A percentile compares a stretch with the other conserved stretches of the same genome.
Evolutionary conservation across 1,140 invertebrate species (phyloP).

Genomic region (Scaptomyza hsui): DNA sequence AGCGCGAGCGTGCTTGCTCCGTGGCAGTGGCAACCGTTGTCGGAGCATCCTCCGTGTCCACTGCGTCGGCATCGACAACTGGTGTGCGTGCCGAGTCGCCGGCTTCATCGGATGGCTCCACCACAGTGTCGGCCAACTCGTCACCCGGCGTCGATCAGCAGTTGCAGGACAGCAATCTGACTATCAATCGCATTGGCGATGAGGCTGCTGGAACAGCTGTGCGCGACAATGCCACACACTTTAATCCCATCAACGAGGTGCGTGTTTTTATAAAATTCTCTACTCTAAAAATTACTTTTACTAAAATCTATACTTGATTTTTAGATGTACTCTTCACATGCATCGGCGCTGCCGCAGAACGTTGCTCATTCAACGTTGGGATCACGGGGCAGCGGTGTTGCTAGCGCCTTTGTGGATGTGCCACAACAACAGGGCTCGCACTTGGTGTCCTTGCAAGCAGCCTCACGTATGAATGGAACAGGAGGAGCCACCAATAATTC

Average conservation of each 20-base stretch:
- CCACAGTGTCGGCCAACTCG: constrained; percentile 91
- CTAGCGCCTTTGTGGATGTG: constrained; percentile 63
- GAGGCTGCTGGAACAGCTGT: constrained; percentile 10
- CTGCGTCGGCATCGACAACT: constrained; percentile 28
- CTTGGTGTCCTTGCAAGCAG: constrained; percentile 30
- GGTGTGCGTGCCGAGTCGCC: constrained; percentile 78
- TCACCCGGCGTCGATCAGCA: constrained; percentile 89
- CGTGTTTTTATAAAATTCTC: neutral
- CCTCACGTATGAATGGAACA: constrained; percentile 64
- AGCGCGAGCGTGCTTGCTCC: constrained; percentile 67
- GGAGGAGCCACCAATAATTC: constrained; percentile 29
- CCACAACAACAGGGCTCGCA: constrained; percentile 42
- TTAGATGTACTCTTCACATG: constrained; percentile 71
- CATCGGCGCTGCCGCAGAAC: constrained; percentile 31
- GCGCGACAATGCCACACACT: constrained; percentile 69
- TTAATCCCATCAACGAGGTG: constrained; percentile 82
- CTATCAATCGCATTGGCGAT: constrained; percentile 58
- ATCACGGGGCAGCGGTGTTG: constrained; percentile 42
- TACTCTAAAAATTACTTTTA: too few species aligned
- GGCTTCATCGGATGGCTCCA: constrained; percentile 87
- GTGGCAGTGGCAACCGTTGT: constrained; percentile 55
- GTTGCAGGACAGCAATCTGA: constrained; percentile 85
- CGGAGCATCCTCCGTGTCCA: constrained; percentile 61
- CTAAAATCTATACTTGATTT: too few species aligned
- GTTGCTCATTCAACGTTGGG: constrained; percentile 49